Evolutionary conservation across 1,140 invertebrate species (phyloP), one percentile per base, ranked within the genome.

Genomic region (Archegozetes longisetosus): DNA sequence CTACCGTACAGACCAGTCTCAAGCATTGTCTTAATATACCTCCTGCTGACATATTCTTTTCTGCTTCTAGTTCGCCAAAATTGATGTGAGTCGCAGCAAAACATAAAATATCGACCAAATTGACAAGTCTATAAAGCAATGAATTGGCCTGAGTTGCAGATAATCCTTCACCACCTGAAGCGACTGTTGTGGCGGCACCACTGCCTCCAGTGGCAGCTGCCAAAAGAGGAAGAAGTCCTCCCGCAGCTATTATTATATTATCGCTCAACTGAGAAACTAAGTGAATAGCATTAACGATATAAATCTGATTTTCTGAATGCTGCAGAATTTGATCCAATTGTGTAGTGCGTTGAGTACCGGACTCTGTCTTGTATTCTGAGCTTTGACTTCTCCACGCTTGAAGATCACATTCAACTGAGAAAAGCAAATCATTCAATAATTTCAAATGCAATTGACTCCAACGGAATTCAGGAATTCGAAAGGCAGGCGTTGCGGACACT

Each of bases 11-110:
- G 67, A 95, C 88, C 86, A 98, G 75, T 74, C 96, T 76, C 27
- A 98, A 78, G 73, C 93, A 96, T 74, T 99, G 96, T 61, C 95
- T 75, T 14, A 99, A 73, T 64, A 99, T 98, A 47, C 94, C 95
- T 26, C 96, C 96, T 68, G 86, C 89, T n/a, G 93, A 94, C 93
- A 98, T 98, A 70, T 97, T 98, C 75, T 98, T 99, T 72, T 99
- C 96, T 0, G 92, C 88, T 75, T 99, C 96, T 29, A 98, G 75
- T 75, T 99, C 95, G 55, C 85, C 86, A 70, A 99, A 97, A 76
- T 94, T 98, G 40, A 95, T 78, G 27, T 75, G 71, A 9, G 90
- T 91, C 68, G 89, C 94, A 53, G 93, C 91, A 77, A 99, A 98
- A 62, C 98, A 92, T 47, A 99, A 79, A 22, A 98, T 89, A 71